Base-by-base conservation (phyloP, 2,113 vertebrate species). In the Orycteropus afer region DNA sequence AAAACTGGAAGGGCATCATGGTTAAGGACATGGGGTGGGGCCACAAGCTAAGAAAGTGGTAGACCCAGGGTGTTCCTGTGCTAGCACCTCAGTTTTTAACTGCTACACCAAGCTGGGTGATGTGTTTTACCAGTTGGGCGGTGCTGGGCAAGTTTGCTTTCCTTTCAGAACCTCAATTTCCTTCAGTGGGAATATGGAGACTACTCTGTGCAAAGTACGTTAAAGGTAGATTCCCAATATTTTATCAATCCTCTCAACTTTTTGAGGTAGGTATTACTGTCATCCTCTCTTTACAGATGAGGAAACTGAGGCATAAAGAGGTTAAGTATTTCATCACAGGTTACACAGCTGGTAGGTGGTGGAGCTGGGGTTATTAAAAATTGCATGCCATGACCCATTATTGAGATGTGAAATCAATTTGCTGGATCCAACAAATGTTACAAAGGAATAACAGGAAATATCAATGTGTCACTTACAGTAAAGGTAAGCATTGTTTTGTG, bases 401-500 rank as follows among this genome's bases (percentile, higher is more conserved):
- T 63, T 87, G 82, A 90, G 55, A 82, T 83, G 55, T 59, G 63
- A 95, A 69, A 78, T 88, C 53, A 79, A 29, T 89, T 93, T 95
- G 80, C 49, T 94, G 67, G 71, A 69, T 93, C 51, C 34, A 95
- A 76, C 49, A 45, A 90, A 93, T 87, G 89, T 84, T 86, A 55
- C 42, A 65, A 88, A 83, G 90, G 80, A 87, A 47, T 59, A 91
- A 86, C 27, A 76, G 80, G 71, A 89, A 67, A 53, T 59, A 78
- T 63, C 53, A 90, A 34, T 88, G 22, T 25, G 45, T 92, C 67
- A 88, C 45, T 51, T 3, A 45, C 34, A 81, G 76, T 83, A 69
- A 84, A 94, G 93, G 96, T 97, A 96, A 96, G 96, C 94, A 88
- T 86, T 69, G 4, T 88, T 87, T 95, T 55, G 42, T 86, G 87